A percentile compares a stretch with the other conserved stretches of the same genome.
These are phyloP conservation scores for Sphaerodactylus townsendi DNA, from an alignment of 2,113 vertebrate genomes.

Conservation along the genomic window DNA sequence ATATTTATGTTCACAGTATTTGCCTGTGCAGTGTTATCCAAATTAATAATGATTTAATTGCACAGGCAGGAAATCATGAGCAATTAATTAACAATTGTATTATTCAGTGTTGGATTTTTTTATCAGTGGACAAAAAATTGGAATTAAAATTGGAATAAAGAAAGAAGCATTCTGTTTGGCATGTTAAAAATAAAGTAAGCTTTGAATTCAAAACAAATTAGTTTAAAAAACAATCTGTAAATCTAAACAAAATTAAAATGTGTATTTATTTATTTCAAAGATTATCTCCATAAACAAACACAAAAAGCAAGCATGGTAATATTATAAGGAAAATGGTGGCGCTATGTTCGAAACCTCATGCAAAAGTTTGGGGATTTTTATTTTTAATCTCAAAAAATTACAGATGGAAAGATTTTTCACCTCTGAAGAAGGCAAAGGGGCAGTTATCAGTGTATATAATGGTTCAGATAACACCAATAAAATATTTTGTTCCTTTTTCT, in stretches of 20 bases:
- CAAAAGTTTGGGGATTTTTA: not conserved
- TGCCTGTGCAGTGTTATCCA: not conserved
- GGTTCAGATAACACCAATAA: too few species aligned
- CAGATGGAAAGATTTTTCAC: not conserved
- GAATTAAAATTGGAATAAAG: slow-evolving; percentile 41
- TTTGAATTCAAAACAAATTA: slow-evolving; percentile 32
- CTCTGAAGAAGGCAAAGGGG: too few species aligned
- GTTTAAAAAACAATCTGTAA: slow-evolving; percentile 27
- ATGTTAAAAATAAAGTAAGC: slow-evolving; percentile 26
- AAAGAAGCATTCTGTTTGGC: slow-evolving; percentile 15
- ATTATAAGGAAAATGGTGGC: not conserved
- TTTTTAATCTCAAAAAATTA: not conserved
- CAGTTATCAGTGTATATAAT: too few species aligned
- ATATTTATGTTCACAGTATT: not conserved
- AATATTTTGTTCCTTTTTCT: too few species aligned
- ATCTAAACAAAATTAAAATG: not conserved
- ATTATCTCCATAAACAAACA: not conserved
- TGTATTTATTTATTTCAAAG: not conserved
- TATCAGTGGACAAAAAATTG: slow-evolving; percentile 41
- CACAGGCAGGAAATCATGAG: slow-evolving; percentile 36
- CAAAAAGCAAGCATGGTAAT: not conserved
- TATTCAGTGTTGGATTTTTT: slow-evolving; percentile 24
- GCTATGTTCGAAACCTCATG: not conserved
- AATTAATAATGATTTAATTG: not conserved
- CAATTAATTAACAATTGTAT: slow-evolving; percentile 29